Evolutionary conservation across 2,888 invertebrate genomes (phyloP).

Genomic region (Drosophila subquinaria): DNA sequence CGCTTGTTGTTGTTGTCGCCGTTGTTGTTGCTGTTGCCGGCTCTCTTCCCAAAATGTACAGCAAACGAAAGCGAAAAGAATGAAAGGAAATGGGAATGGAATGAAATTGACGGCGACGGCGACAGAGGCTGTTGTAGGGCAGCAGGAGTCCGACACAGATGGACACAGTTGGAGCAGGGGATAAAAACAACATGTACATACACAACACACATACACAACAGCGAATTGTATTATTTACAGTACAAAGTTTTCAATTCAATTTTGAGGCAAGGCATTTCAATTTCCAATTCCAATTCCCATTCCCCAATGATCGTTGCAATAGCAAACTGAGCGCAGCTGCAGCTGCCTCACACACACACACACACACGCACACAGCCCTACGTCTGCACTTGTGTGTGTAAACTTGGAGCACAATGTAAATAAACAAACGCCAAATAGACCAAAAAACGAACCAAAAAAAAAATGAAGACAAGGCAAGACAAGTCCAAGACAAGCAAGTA

Average conservation of each 20-base stretch:
- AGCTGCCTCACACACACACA: constrained; percentile 38
- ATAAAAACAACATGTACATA: constrained; percentile 37
- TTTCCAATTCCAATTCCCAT: constrained; percentile 25
- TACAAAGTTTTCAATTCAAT: constrained; percentile 69
- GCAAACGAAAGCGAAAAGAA: constrained; percentile 58
- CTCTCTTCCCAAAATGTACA: constrained; percentile 16
- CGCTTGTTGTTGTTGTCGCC: constrained; percentile 18
- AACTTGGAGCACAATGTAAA: constrained; percentile 78
- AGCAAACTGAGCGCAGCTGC: constrained; percentile 63
- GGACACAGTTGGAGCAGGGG: constrained; percentile 21
- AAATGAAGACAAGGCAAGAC: constrained; percentile 43
- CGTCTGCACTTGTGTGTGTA: constrained; percentile 56
- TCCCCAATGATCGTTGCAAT: constrained; percentile 41
- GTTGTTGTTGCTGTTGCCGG: constrained; percentile 6
- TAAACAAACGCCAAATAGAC: constrained; percentile 73
- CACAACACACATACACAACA: constrained; percentile 15
- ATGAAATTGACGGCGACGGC: constrained; percentile 3
- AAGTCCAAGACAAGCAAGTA: constrained; percentile 33
- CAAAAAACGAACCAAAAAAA: constrained; percentile 29
- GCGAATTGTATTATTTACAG: constrained; percentile 60
- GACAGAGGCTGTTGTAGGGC: constrained; percentile 23
- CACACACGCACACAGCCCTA: constrained; percentile 30
- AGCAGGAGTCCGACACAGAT: constrained; percentile 35
- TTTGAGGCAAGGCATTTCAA: constrained; percentile 45
- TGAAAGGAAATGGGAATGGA: constrained; percentile 43